Base-by-base conservation (phyloP, 2,113 vertebrate genomes). In the Proterorhinus semilunaris region DNA sequence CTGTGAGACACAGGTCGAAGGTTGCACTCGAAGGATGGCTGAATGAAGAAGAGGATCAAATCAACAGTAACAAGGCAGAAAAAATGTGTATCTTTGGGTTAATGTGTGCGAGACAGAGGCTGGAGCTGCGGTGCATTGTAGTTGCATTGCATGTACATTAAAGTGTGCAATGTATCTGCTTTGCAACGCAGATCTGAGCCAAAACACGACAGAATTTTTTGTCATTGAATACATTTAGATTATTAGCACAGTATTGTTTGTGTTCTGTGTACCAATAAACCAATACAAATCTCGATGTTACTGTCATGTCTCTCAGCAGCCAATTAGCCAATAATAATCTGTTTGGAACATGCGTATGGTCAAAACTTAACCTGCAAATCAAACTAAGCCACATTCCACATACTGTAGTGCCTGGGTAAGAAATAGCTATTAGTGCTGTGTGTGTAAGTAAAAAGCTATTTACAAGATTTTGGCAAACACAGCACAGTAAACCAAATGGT, bases 101-200 rank as follows among this genome's bases (percentile, higher is more conserved):
- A 43, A 5, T 43, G 10, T 10, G 8, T 49, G 1, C 15, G 11
- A 74, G 47, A 15, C 12, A 42, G 62, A 57, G 90, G 83, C 88
- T 77, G 86, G 88, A 62, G 90, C 93, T 65, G 92, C 80, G 86
- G 93, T 94, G 94, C 92, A 95, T 94, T 95, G 95, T 95, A 93
- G 94, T 95, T 95, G 93, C 93, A 95, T 94, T 95, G 94, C 94
- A 95, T 83, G 91, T 95, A 63, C 53, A 71, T 1, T 69, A 67
- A n/a, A 8, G 57, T 62, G 87, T 95, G 94, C 94, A 94, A 93
- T 94, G 94, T 90, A 87, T 84, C 92, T 92, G 91, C 94, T 91
- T 57, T 95, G 94, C 93, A 95, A 89, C 91, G 93, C 88, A 81
- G 94, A 93, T 84, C 91, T 79, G 53, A 69, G 65, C 77, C 76